Evolutionary conservation across 2,888 invertebrate species (phyloP), one percentile per base, ranked within the genome.

Genomic region (Harpalus rufipes): DNA sequence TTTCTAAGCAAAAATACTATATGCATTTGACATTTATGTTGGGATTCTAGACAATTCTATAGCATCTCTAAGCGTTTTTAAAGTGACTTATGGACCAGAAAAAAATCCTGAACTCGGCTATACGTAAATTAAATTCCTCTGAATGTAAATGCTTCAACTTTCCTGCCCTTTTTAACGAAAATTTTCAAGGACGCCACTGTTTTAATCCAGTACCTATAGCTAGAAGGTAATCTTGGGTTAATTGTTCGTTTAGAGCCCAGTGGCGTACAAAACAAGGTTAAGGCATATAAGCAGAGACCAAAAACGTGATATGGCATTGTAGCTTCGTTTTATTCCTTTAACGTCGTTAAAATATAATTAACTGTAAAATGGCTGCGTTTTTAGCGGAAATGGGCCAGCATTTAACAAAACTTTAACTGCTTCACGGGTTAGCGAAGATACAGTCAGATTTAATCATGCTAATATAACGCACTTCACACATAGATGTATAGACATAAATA

Each of bases 281-380:
- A 6, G 14, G 8, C 2, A 65, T 7, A 32, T 65, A 14, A 68
- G 25, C 68, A 68, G 68, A 41, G 32, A 68, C 8, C 39, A 32
- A 7, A 25, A 68, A 68, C 68, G 39, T 68, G 39, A 68, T 68
- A 14, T 5, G 25, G 39, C 72, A 41, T 44, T 14, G 21, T 10
- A 18, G 72, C 16, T 74, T 74, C 44, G 72, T 74, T 74, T 39
- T 68, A 68, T 68, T 68, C 41, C 18, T 12, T 7, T 18, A 14
- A 18, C 41, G 44, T 44, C 41, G 18, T 74, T 74, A 74, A 74
- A 74, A 74, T 74, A 74, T 74, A 74, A 74, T 74, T 74, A 74
- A 74, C 44, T 16, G 16, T 16, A 41, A 41, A 74, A 74, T 74
- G 72, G 5, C 14, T 16, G 14, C 16, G 72, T 74, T 74, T 74